A percentile compares a stretch with the other conserved stretches of the same genome.
Evolutionary conservation across 2,797 vertebrate genomes (phyloP).

Genomic region (Chelidonichthys spinosus): DNA sequence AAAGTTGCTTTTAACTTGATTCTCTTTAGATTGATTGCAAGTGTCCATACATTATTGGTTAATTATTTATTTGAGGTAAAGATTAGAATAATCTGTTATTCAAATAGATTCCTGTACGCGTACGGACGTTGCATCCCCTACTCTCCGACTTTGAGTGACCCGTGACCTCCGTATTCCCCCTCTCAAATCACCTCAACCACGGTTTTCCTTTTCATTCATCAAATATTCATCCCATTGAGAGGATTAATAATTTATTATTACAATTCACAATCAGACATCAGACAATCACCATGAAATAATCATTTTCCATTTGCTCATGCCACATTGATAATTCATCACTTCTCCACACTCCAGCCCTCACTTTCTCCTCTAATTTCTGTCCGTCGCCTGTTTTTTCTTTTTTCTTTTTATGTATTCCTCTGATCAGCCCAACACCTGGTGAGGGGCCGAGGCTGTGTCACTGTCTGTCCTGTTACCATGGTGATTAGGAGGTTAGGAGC

Average conservation of each 20-base stretch:
- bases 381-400: conserved; percentile 4
- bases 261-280: conserved; percentile 79
- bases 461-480: conserved; percentile 76
- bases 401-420: conserved; percentile 1
- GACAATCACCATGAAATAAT: conserved; percentile 82
- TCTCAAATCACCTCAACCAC: conserved; percentile 47
- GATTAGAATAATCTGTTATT: conserved; percentile 26
- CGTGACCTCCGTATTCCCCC: conserved; percentile 43
- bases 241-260: conserved; percentile 80
- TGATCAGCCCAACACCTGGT: conserved; percentile 71
- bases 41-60: conserved; percentile 14
- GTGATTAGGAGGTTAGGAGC: conserved; percentile 73
- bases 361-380: conserved; percentile 36
- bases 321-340: conserved; percentile 79
- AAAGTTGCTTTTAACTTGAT: conserved; percentile 43
- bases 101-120: not conserved
- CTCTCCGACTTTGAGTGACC: conserved; percentile 44
- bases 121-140: conserved; percentile 11
- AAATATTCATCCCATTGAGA: conserved; percentile 72
- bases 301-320: conserved; percentile 75
- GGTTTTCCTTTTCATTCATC: conserved; percentile 69
- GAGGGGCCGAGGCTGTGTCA: conserved; percentile 59
- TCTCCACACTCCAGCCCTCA: conserved; percentile 38
- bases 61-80: conserved; percentile 17
- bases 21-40: conserved; percentile 36